Conservation (phyloP, 1,140 invertebrate genomes). For the Sycophaga agraensis region DNA sequence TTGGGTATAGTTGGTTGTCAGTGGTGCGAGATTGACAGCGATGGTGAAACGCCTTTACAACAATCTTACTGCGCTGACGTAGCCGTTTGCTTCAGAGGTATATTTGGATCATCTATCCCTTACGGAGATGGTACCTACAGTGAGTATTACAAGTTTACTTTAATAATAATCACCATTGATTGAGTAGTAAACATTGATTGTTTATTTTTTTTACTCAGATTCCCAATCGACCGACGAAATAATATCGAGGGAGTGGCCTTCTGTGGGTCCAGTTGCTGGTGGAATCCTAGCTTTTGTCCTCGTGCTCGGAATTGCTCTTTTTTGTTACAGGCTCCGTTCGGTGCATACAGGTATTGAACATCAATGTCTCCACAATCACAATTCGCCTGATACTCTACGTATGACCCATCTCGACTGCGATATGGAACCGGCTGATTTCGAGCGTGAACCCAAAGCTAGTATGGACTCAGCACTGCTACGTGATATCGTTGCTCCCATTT, state of each 20-base stretch:
- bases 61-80: slow-evolving; percentile 79
- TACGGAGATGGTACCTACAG: slow-evolving; percentile 72
- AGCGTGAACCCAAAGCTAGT: slow-evolving; percentile 50
- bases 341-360: slow-evolving; percentile 52
- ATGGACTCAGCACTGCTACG: slow-evolving; percentile 63
- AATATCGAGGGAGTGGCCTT: slow-evolving; percentile 57
- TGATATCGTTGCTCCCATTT: slow-evolving; percentile 68
- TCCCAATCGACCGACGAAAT: slow-evolving; percentile 55
- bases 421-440: slow-evolving; percentile 45
- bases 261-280: slow-evolving; percentile 67
- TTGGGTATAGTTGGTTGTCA: slow-evolving; percentile 85
- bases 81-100: slow-evolving; percentile 81
- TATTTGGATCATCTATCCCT: slow-evolving; percentile 78
- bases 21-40: slow-evolving; percentile 83
- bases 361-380: slow-evolving; percentile 51
- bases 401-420: slow-evolving; percentile 54
- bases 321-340: slow-evolving; percentile 63
- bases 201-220: slow-evolving; percentile 38
- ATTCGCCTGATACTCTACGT: slow-evolving; percentile 49
- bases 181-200: background rate
- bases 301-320: slow-evolving; percentile 63
- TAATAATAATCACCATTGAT: too few relatives aligned
- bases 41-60: slow-evolving; percentile 68
- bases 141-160: slow-evolving; percentile 33
- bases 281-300: slow-evolving; percentile 66